phyloP scores from a whole-genome alignment of 2,888 invertebrate species.

The Chelonus formosanus region DNA sequence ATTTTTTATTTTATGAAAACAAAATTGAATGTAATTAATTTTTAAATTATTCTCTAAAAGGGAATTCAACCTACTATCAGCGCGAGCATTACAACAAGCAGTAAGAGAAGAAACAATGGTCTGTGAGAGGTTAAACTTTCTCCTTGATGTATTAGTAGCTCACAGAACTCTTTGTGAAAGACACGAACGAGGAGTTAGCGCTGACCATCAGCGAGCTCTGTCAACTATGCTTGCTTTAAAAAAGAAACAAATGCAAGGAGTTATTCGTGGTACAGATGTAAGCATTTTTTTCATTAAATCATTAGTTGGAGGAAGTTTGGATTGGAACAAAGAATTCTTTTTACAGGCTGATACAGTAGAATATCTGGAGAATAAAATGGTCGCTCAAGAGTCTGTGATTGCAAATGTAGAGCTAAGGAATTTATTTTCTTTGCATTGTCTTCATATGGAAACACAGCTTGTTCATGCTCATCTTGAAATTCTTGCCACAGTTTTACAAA shows the following conservation, averaged over 20 bases:
- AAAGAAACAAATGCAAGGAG: slow-evolving; percentile 72
- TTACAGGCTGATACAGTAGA: slow-evolving; percentile 71
- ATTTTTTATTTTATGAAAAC: background rate
- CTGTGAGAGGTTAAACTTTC: slow-evolving; percentile 68
- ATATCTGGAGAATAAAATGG: slow-evolving; percentile 70
- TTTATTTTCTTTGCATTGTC: slow-evolving; percentile 71
- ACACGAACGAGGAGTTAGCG: slow-evolving; percentile 70
- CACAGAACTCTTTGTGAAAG: slow-evolving; percentile 71
- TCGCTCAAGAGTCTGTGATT: slow-evolving; percentile 72
- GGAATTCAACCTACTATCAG: slow-evolving; percentile 67
- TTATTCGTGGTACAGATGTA: slow-evolving; percentile 71
- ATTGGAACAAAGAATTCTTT: background rate
- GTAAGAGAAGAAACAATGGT: slow-evolving; percentile 68
- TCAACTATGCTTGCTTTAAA: slow-evolving; percentile 72
- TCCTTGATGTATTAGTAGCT: slow-evolving; percentile 68
- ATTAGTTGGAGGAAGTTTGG: background rate
- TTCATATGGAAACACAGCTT: slow-evolving; percentile 72
- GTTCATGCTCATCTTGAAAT: slow-evolving; percentile 72
- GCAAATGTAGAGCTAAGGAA: slow-evolving; percentile 71
- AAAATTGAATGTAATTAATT: background rate
- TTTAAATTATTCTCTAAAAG: slow-evolving; percentile 52
- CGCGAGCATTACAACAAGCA: slow-evolving; percentile 67
- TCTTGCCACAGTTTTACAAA: slow-evolving; percentile 69
- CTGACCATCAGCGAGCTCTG: slow-evolving; percentile 71
- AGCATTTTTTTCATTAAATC: slow-evolving; percentile 46